phyloP scores from a whole-genome alignment of 1,140 invertebrate genomes.

The Cotesia glomerata region DNA sequence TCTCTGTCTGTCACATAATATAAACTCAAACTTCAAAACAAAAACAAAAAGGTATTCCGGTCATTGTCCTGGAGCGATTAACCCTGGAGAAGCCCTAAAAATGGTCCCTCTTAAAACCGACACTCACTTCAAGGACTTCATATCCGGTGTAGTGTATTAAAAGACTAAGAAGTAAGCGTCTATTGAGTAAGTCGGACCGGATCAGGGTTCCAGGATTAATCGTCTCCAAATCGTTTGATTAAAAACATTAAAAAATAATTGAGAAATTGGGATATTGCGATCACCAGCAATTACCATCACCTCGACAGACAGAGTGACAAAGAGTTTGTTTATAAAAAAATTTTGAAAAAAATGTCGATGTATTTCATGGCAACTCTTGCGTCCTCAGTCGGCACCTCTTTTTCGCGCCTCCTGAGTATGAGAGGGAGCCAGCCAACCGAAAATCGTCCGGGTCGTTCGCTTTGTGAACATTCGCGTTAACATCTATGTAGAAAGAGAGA shows the following conservation, averaged over 20 bases:
- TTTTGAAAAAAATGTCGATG: slow-evolving; percentile 17
- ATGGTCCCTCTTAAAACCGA: neutral
- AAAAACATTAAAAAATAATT: too few species aligned
- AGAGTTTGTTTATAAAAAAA: slow-evolving; percentile 1
- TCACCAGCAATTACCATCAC: too few species aligned
- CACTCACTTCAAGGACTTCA: slow-evolving; percentile 26
- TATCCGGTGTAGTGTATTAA: slow-evolving; percentile 2
- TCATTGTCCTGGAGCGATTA: slow-evolving; percentile 35
- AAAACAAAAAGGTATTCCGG: slow-evolving; percentile 1
- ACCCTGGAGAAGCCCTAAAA: slow-evolving; percentile 26
- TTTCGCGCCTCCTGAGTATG: neutral
- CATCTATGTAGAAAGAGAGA: neutral
- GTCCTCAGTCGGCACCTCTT: neutral
- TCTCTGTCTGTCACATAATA: neutral
- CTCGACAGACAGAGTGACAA: slow-evolving; percentile 18
- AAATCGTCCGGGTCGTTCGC: slow-evolving; percentile 25
- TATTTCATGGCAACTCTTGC: slow-evolving; percentile 10
- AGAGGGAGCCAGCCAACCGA: neutral
- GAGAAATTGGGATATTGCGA: too few species aligned
- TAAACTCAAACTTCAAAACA: too few species aligned
- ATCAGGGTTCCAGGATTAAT: neutral
- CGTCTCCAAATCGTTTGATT: too few species aligned
- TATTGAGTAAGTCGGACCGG: neutral
- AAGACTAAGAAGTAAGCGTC: too few species aligned
- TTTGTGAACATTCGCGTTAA: slow-evolving; percentile 16